phyloP scores from a whole-genome alignment of 2,113 vertebrate genomes.

The Anoura caudifer region DNA sequence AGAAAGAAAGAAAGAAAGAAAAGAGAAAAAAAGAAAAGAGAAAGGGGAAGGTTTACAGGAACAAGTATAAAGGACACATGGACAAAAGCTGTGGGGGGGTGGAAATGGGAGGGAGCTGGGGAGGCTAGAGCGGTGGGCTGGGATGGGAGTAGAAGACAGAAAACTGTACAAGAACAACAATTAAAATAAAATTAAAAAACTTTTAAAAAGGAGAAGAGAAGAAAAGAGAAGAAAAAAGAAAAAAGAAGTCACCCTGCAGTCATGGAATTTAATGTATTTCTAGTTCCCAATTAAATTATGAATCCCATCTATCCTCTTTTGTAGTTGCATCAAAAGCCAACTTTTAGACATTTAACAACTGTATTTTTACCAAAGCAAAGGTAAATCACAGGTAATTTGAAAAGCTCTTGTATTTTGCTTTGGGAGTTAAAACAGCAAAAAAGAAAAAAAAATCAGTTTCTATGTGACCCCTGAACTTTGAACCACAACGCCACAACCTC shows the following conservation, averaged over 20 bases:
- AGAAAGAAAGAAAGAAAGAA: too few relatives aligned
- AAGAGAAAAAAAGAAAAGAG: neutral
- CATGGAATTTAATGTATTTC: constrained; percentile 86
- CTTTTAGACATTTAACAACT: constrained; percentile 50
- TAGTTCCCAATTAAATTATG: constrained; percentile 86
- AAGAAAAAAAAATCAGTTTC: constrained; percentile 47
- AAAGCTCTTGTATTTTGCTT: constrained; percentile 67
- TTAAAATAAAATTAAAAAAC: too few relatives aligned
- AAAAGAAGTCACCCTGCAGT: constrained; percentile 76
- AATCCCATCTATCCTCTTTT: constrained; percentile 78
- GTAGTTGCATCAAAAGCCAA: constrained; percentile 50
- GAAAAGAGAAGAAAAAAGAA: constrained; percentile 1
- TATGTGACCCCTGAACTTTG: constrained; percentile 79
- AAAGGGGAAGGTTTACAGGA: too few relatives aligned
- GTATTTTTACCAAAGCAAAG: constrained; percentile 44
- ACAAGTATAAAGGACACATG: too few relatives aligned
- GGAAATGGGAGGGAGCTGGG: too few relatives aligned
- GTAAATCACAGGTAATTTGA: constrained; percentile 54
- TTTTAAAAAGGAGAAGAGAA: too few relatives aligned
- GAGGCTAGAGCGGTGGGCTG: too few relatives aligned
- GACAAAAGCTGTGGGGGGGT: too few relatives aligned
- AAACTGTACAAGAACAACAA: too few relatives aligned
- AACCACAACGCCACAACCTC: constrained; percentile 83
- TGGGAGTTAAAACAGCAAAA: constrained; percentile 36
- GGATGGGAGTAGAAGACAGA: too few relatives aligned